Percentiles rank a stretch among this genome's conserved stretches.
Evolutionary conservation across 2,888 invertebrate species (phyloP).

Genomic region (Syritta pipiens): DNA sequence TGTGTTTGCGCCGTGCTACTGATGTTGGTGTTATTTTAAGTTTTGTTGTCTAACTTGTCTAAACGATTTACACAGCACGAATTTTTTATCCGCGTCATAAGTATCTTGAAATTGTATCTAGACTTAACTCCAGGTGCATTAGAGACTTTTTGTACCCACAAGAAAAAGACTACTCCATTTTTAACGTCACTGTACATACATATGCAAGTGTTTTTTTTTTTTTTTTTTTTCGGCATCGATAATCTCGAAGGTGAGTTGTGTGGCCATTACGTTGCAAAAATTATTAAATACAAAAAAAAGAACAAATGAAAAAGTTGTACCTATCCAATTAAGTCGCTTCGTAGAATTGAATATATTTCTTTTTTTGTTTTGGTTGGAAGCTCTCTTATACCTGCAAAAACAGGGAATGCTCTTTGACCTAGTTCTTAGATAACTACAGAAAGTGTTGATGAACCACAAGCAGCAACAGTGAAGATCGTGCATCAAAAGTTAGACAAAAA

Average conservation of each 20-base stretch:
- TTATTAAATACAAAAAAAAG: no score
- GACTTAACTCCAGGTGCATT: conserved; percentile 19
- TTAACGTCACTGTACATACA: not conserved
- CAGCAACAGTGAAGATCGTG: no score
- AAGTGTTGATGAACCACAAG: no score
- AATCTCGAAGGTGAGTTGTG: not conserved
- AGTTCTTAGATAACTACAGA: conserved; percentile 15
- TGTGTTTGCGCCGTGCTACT: conserved; percentile 38
- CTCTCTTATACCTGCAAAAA: conserved; percentile 6
- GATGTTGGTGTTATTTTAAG: conserved; percentile 58
- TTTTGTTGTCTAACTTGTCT: conserved; percentile 54
- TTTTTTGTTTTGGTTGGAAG: not conserved
- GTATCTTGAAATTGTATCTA: conserved; percentile 17
- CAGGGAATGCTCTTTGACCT: conserved; percentile 32
- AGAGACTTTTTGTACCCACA: not conserved
- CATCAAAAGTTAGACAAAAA: not conserved
- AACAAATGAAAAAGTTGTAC: no score
- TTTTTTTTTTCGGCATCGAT: not conserved
- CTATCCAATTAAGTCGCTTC: not conserved
- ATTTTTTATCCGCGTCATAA: conserved; percentile 43
- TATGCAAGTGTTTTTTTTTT: no score
- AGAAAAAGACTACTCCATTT: not conserved
- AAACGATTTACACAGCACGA: conserved; percentile 57
- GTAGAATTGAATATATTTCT: not conserved
- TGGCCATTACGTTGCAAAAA: no score